Conservation (phyloP, 2,797 vertebrate genomes). For the Cossypha niveicapilla region DNA sequence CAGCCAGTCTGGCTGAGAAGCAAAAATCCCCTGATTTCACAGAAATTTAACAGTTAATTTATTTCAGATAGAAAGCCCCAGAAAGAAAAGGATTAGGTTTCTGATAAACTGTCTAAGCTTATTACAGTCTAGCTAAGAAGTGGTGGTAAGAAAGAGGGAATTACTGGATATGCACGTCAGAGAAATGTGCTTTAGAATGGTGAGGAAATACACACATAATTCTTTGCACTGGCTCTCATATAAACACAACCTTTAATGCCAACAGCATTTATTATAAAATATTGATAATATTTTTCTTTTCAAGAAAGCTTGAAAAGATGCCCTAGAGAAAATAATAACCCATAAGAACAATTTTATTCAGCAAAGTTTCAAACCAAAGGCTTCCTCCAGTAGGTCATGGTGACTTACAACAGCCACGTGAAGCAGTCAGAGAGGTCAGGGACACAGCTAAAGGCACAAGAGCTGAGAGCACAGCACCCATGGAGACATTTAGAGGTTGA, state of each 20-base stretch:
- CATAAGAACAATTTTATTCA: background rate
- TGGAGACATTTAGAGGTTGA: background rate
- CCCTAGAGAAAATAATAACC: background rate
- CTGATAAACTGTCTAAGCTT: slow-evolving; percentile 8
- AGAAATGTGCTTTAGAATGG: background rate
- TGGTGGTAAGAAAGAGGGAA: background rate
- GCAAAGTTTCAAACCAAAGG: background rate
- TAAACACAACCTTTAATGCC: background rate
- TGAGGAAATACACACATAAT: background rate
- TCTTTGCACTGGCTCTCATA: background rate
- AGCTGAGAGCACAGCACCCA: background rate
- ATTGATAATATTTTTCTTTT: background rate
- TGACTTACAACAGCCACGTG: background rate
- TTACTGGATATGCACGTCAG: background rate
- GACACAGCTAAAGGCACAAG: background rate
- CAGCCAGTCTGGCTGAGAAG: slow-evolving; percentile 19
- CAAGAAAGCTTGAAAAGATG: background rate
- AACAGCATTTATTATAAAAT: background rate
- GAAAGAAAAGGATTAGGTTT: background rate
- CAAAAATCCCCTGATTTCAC: slow-evolving; percentile 61
- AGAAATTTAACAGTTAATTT: slow-evolving; percentile 56
- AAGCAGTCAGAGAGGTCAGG: background rate
- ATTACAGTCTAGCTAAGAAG: background rate
- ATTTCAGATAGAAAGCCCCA: slow-evolving; percentile 57
- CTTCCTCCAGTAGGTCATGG: background rate